These are phyloP conservation scores for Indicator maculatus DNA, from an alignment of 2,113 vertebrate genomes.

Conservation along the genomic window DNA sequence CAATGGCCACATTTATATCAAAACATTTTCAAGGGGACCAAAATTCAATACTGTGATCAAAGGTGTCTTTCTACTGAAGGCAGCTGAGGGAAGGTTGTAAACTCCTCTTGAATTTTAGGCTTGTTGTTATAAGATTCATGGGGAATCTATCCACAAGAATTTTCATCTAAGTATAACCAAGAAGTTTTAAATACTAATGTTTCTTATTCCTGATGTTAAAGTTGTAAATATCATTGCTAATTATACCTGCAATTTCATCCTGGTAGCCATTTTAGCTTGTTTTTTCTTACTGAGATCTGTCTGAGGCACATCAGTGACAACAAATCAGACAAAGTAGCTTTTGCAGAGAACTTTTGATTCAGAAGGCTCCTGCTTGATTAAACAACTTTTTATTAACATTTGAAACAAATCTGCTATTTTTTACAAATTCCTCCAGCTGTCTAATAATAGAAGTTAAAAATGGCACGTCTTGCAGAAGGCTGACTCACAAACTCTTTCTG, in stretches of 20 bases:
- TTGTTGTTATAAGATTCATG: background rate
- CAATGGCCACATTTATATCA: background rate
- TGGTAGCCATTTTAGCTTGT: background rate
- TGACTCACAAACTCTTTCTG: background rate
- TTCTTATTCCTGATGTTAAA: background rate
- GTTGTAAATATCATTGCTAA: background rate
- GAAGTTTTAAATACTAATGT: background rate
- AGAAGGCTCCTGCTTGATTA: background rate
- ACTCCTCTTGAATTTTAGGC: background rate
- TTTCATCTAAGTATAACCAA: background rate
- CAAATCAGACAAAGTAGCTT: background rate
- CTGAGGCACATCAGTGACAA: background rate
- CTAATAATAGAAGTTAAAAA: background rate
- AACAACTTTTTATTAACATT: background rate
- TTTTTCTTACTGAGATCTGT: background rate
- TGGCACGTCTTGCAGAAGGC: background rate
- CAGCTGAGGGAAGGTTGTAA: background rate
- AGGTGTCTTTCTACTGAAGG: background rate
- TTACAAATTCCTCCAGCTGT: background rate
- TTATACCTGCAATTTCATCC: background rate
- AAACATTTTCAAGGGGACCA: background rate
- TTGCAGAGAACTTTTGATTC: background rate
- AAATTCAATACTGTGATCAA: background rate
- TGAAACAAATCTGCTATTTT: background rate
- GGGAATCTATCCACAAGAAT: background rate